Evolutionary conservation across 2,797 vertebrate species (phyloP).

Genomic region (Oryzias dopingdopingensis): DNA sequence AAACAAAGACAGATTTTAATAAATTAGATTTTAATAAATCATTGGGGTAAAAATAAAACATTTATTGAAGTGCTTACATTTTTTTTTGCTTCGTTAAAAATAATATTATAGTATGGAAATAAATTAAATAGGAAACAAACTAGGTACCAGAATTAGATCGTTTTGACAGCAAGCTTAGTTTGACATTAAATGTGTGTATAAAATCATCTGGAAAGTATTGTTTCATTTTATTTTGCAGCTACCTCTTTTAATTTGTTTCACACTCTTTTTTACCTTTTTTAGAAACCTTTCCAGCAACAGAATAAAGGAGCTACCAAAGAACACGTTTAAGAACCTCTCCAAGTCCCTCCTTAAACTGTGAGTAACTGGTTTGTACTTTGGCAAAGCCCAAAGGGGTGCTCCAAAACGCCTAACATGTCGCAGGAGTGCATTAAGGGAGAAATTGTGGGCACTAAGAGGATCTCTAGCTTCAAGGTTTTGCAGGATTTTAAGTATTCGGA

Average conservation of each 20-base stretch:
- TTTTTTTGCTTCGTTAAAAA: too few species aligned
- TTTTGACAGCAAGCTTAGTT: too few species aligned
- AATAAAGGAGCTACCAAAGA: conserved; percentile 71
- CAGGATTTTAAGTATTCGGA: background rate
- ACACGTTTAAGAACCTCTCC: conserved; percentile 74
- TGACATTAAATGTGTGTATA: too few species aligned
- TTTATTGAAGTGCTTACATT: too few species aligned
- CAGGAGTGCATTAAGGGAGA: background rate
- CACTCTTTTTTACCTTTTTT: conserved; percentile 22
- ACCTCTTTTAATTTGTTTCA: background rate
- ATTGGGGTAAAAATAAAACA: too few species aligned
- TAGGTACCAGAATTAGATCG: too few species aligned
- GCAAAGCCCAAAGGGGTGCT: background rate
- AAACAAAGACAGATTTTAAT: too few species aligned
- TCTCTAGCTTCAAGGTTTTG: background rate
- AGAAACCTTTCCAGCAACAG: conserved; percentile 80
- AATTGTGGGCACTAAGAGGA: background rate
- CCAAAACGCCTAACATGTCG: background rate
- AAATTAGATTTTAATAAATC: too few species aligned
- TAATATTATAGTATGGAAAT: too few species aligned
- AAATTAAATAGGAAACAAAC: too few species aligned
- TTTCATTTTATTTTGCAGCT: background rate
- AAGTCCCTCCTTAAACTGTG: conserved; percentile 79
- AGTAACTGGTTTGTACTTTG: conserved; percentile 41
- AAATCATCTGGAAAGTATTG: too few species aligned